phyloP scores from a whole-genome alignment of 2,113 vertebrate species.

The Amphiprion ocellaris region DNA sequence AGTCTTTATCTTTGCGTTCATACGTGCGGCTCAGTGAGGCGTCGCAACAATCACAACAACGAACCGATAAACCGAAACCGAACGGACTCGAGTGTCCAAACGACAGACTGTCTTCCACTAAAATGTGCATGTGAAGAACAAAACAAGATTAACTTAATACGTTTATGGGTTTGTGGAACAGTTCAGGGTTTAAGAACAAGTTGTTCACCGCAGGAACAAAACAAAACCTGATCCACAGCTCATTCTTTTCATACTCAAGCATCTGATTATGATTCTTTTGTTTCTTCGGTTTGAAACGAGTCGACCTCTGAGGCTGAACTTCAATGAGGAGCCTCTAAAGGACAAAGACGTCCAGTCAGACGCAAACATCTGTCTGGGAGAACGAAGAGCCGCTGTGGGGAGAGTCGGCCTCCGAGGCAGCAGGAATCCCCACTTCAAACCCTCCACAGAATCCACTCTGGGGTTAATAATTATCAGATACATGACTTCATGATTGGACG shows the following conservation, averaged over 20 bases:
- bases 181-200: conserved; percentile 11
- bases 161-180: too few species aligned
- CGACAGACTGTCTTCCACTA: conserved; percentile 22
- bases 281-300: conserved; percentile 34
- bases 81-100: conserved; percentile 23
- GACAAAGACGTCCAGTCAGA: conserved; percentile 65
- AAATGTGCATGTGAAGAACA: conserved; percentile 19
- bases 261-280: conserved; percentile 43
- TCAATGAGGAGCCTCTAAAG: conserved; percentile 46
- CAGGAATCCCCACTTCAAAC: conserved; percentile 37
- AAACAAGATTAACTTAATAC: conserved; percentile 24
- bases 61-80: conserved; percentile 22
- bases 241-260: not conserved
- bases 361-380: conserved; percentile 66
- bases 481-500: conserved; percentile 16
- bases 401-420: conserved; percentile 45
- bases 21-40: conserved; percentile 18
- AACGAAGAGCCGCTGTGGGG: conserved; percentile 38
- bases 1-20: not conserved
- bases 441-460: conserved; percentile 7
- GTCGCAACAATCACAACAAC: conserved; percentile 25
- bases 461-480: conserved; percentile 54
- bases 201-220: conserved; percentile 39
- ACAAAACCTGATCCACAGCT: conserved; percentile 27
- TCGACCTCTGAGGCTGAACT: conserved; percentile 28